Base-by-base conservation (phyloP, 2,888 invertebrate species). In the Drosophila mercatorum region DNA sequence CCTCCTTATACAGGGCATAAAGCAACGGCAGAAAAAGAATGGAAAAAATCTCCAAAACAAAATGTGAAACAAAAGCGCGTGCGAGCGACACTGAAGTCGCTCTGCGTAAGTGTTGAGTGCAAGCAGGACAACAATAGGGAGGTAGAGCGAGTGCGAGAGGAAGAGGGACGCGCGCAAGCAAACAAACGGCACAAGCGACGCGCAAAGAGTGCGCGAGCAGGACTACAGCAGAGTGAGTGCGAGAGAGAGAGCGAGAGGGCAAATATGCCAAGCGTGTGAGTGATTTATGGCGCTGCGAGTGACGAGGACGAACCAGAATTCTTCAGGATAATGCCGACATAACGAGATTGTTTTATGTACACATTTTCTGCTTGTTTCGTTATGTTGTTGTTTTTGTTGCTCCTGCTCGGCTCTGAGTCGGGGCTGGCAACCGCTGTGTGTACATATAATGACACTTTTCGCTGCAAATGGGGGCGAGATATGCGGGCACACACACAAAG, bases 241-340 rank as follows among this genome's bases (percentile, higher is more conserved):
- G 58, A n/a, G 40, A 38, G 51, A 14, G 43, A 22, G 63, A 26
- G 62, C 52, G 65, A 52, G 68, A 81, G 74, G 67, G 78, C 88
- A 83, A 82, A 62, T 78, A 83, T 85, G 91, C 80, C 89, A 86
- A 80, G 88, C 85, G 89, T 82, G 90, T 92, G 91, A 91, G 91
- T 91, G 91, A 91, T 91, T 91, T 92, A 91, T 91, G 88, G 92
- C 88, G 80, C 84, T 80, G 80, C 91, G 86, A 91, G 83, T 91
- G 91, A 92, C 91, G 91, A 91, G 91, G 89, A 92, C 90, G 91
- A 91, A 91, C 89, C 83, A 87, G 83, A 89, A 91, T 91, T 90
- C 91, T 89, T 91, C 80, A 91, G 91, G 89, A 91, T 91, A 91
- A 91, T 91, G 81, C 90, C 81, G 89, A 88, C 91, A 91, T 91